Evolutionary conservation across 2,113 vertebrate species (phyloP).

Genomic region (Acanthochromis polyacanthus): DNA sequence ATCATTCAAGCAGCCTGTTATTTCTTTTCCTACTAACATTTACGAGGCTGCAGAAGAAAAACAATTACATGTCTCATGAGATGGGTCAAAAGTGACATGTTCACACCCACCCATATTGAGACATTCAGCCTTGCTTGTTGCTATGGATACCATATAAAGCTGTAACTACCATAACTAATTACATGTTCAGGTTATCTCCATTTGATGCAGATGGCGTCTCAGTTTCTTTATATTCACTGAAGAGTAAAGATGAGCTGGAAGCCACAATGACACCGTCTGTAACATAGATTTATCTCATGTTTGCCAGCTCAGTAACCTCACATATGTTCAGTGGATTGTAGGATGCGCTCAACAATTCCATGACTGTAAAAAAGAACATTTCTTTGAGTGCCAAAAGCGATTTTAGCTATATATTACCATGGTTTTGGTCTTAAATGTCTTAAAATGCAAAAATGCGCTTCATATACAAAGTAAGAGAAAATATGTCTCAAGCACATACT

Average conservation of each 20-base stretch:
- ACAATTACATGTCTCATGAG: not conserved
- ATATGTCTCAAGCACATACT: not conserved
- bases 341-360: not conserved
- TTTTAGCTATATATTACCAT: not conserved
- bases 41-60: not conserved
- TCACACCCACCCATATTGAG: not conserved
- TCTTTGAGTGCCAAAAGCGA: not conserved
- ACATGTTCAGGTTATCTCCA: constrained; percentile 24
- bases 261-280: not conserved
- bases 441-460: not conserved
- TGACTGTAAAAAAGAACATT: not conserved
- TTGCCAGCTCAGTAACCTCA: not conserved
- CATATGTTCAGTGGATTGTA: not conserved
- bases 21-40: constrained; percentile 1
- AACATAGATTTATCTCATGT: constrained; percentile 10
- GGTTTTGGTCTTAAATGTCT: not conserved
- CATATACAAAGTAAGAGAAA: not conserved
- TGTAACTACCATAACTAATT: constrained; percentile 16
- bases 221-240: not conserved
- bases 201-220: constrained; percentile 26
- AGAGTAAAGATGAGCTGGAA: not conserved
- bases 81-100: constrained; percentile 4
- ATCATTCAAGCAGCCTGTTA: not conserved
- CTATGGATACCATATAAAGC: constrained; percentile 44
- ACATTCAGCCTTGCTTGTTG: constrained; percentile 22